A percentile compares a stretch with the other conserved stretches of the same genome.
These are phyloP conservation scores for Gymnosoma rotundatum DNA, from an alignment of 2,888 invertebrate species.

Conservation along the genomic window DNA sequence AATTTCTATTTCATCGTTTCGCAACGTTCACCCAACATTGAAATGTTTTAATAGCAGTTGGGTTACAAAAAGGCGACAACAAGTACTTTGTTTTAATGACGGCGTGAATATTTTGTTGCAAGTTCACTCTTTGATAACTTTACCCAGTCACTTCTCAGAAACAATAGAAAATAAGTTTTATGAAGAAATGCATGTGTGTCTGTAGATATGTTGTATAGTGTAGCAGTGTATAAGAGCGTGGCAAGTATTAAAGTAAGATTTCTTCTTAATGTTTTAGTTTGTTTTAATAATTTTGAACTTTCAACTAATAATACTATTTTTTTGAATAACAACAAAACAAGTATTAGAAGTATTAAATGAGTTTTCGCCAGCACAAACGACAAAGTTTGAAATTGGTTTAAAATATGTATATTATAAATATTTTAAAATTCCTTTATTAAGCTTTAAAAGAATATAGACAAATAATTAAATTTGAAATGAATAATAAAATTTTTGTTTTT, in stretches of 20 bases:
- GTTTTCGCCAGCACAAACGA: conserved; percentile 6
- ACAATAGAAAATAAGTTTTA: not conserved
- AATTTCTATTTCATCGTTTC: conserved; percentile 25
- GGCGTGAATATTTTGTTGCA: conserved; percentile 56
- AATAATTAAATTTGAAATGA: too few species aligned
- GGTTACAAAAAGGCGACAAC: conserved; percentile 57
- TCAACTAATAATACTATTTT: conserved; percentile 49
- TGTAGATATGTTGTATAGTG: not conserved
- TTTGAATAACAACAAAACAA: conserved; percentile 14
- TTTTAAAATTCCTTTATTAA: too few species aligned
- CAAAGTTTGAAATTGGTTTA: conserved; percentile 50
- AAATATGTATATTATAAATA: too few species aligned
- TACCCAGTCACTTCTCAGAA: not conserved
- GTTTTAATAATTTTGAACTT: conserved; percentile 64
- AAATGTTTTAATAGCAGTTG: conserved; percentile 21
- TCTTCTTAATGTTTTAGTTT: conserved; percentile 1
- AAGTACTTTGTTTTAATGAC: conserved; percentile 59
- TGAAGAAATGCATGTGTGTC: not conserved
- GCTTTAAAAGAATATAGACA: too few species aligned
- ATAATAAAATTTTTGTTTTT: too few species aligned
- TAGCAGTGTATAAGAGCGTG: conserved; percentile 9
- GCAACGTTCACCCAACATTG: conserved; percentile 12
- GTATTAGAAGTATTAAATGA: conserved; percentile 42
- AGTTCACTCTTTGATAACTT: conserved; percentile 38
- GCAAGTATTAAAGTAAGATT: conserved; percentile 36